phyloP scores from a whole-genome alignment of 1,140 invertebrate species.

The Zaprionus camerounensis region DNA sequence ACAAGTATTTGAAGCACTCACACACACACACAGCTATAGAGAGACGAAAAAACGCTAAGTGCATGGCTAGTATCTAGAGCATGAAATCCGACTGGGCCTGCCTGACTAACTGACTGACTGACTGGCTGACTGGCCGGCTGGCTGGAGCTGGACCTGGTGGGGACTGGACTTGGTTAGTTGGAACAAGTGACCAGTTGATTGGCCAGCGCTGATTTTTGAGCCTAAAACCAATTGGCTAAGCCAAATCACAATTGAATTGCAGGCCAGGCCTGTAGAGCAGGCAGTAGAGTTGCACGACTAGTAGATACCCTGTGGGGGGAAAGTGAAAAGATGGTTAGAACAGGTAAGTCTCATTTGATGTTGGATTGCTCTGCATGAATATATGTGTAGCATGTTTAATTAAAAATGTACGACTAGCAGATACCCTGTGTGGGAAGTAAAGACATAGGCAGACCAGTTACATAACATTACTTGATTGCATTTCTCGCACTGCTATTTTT shows the following conservation, averaged over 20 bases:
- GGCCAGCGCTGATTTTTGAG: slow-evolving; percentile 37
- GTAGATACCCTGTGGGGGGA: slow-evolving; percentile 14
- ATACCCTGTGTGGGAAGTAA: not conserved
- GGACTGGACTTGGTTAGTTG: slow-evolving; percentile 35
- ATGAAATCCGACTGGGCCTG: slow-evolving; percentile 66
- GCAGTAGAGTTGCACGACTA: not conserved
- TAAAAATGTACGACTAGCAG: too few relatives aligned
- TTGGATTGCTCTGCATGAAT: too few relatives aligned
- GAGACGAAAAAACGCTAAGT: slow-evolving; percentile 43
- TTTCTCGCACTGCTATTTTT: too few relatives aligned
- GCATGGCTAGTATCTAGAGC: slow-evolving; percentile 77
- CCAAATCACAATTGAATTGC: slow-evolving; percentile 43
- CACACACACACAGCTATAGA: slow-evolving; percentile 7
- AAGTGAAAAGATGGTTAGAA: too few relatives aligned
- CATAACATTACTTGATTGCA: too few relatives aligned
- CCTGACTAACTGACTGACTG: too few relatives aligned
- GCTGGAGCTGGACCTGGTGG: slow-evolving; percentile 9
- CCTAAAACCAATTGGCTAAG: slow-evolving; percentile 58
- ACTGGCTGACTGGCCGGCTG: slow-evolving; percentile 54
- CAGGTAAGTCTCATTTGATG: too few relatives aligned
- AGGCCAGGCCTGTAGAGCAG: slow-evolving; percentile 15
- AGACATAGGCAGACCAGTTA: too few relatives aligned
- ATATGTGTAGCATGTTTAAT: too few relatives aligned
- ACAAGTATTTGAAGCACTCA: slow-evolving; percentile 39
- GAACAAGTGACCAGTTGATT: slow-evolving; percentile 58